Evolutionary conservation across 2,888 invertebrate genomes (phyloP), one percentile per base, ranked within the genome.

Genomic region (Cheilosia vulpina): DNA sequence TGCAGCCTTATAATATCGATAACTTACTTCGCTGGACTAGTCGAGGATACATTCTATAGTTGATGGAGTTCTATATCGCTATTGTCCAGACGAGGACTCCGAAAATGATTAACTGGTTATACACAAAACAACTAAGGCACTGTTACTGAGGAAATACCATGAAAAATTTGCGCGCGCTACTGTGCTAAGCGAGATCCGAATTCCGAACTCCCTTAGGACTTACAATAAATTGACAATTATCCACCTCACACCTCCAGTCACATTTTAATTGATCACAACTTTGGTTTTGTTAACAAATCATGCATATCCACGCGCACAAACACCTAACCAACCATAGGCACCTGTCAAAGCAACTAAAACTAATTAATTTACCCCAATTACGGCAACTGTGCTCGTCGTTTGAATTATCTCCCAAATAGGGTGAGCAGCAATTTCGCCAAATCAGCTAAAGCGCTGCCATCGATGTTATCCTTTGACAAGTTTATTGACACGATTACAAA

Each of bases 391-490:
- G 45, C n/a, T 45, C 38, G 19, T 68, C 45, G 31, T 55, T 68
- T 68, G 31, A 69, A 69, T 47, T 69, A 69, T 45, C 69, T 15
- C 43, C 21, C 31, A 45, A 55, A 17, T 13, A 27, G 17, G 5
- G 13, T 58, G 34, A 31, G 19, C 66, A 68, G 24, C 53, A 68
- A 68, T 55, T 57, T 69, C 69, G 15, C 31, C 57, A 45, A 34
- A 34, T 55, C 5, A 24, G 2, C n/a, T 38, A 19, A 55, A 38
- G 19, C 19, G 13, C 41, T 31, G 47, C 4, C 9, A 24, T 21
- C 7, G 11, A 11, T 57, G 57, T 58, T 58, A 58, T 71, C 69
- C 47, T 71, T 71, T 71, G 58, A 58, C 71, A 50, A 50, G 47
- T 58, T 71, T 71, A 71, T 58, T 24, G 50, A 50, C 50, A 50